Evolutionary conservation across 1,140 invertebrate genomes (phyloP).

Genomic region (Drosophila murphyi): DNA sequence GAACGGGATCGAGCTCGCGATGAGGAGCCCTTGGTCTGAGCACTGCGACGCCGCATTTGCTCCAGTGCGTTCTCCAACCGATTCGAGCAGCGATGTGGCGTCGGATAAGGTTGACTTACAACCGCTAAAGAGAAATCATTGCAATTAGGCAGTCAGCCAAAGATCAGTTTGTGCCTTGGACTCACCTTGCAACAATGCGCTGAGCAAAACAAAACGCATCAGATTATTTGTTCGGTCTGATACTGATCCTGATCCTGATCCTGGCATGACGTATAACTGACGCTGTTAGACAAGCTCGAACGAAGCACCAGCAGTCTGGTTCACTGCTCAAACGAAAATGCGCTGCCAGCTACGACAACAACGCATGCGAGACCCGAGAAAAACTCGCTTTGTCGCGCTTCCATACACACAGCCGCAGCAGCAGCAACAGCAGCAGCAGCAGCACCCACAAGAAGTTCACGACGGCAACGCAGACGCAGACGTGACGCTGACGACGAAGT

Average conservation of each 20-base stretch:
- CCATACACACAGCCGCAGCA: slow-evolving; percentile 52
- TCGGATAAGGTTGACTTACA: slow-evolving; percentile 62
- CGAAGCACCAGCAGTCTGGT: slow-evolving; percentile 54
- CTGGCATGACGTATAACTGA: slow-evolving; percentile 26
- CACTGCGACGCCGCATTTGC: slow-evolving; percentile 85
- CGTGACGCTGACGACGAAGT: slow-evolving; percentile 26
- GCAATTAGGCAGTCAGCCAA: background rate
- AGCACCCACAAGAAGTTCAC: slow-evolving; percentile 56
- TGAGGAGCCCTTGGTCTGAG: slow-evolving; percentile 64
- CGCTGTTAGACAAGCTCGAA: background rate
- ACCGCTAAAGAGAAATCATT: slow-evolving; percentile 17
- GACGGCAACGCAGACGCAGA: slow-evolving; percentile 32
- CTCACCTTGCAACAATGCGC: slow-evolving; percentile 56
- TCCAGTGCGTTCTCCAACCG: slow-evolving; percentile 85
- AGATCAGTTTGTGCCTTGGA: background rate
- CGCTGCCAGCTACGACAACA: slow-evolving; percentile 40
- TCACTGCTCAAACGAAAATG: slow-evolving; percentile 61
- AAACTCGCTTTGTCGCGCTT: slow-evolving; percentile 74
- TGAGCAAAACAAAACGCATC: slow-evolving; percentile 45
- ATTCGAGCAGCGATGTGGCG: slow-evolving; percentile 84
- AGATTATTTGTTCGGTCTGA: slow-evolving; percentile 19
- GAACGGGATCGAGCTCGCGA: slow-evolving; percentile 54
- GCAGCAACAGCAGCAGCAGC: slow-evolving; percentile 14
- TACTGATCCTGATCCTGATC: slow-evolving; percentile 13
- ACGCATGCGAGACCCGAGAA: slow-evolving; percentile 63